phyloP scores from a whole-genome alignment of 1,140 invertebrate genomes.

The Microplitis demolitor region DNA sequence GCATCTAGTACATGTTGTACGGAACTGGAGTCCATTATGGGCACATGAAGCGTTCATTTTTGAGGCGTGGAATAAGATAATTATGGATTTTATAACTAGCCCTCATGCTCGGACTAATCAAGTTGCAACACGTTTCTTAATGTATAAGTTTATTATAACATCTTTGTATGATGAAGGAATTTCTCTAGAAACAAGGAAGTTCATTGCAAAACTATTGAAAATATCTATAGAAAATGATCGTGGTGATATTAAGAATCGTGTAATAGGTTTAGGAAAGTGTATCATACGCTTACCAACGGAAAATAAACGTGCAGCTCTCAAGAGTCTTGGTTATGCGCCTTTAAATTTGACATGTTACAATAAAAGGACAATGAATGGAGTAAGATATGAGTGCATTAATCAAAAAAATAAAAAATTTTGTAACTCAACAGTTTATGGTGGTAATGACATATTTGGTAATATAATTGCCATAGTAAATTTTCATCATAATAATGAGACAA shows the following conservation, averaged over 20 bases:
- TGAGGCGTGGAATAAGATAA: constrained; percentile 25
- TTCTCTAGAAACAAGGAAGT: background rate
- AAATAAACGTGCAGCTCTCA: background rate
- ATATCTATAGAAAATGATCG: background rate
- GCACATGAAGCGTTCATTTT: constrained; percentile 6
- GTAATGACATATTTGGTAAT: background rate
- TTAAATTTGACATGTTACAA: background rate
- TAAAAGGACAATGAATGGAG: background rate
- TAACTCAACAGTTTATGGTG: background rate
- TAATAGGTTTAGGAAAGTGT: background rate
- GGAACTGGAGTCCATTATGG: too few species aligned
- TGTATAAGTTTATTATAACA: constrained; percentile 17
- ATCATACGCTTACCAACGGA: background rate
- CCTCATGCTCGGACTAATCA: constrained; percentile 18
- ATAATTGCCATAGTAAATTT: constrained; percentile 1
- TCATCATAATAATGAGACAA: background rate
- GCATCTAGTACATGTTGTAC: constrained; percentile 17
- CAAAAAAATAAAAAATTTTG: background rate
- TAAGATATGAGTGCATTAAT: background rate
- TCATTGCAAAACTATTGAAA: background rate
- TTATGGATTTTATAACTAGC: background rate
- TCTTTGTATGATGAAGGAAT: background rate
- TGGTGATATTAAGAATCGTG: background rate
- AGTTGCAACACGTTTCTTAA: constrained; percentile 22
- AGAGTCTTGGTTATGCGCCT: background rate